Conservation (phyloP, 2,888 invertebrate species). For the Notodonta ziczac region DNA sequence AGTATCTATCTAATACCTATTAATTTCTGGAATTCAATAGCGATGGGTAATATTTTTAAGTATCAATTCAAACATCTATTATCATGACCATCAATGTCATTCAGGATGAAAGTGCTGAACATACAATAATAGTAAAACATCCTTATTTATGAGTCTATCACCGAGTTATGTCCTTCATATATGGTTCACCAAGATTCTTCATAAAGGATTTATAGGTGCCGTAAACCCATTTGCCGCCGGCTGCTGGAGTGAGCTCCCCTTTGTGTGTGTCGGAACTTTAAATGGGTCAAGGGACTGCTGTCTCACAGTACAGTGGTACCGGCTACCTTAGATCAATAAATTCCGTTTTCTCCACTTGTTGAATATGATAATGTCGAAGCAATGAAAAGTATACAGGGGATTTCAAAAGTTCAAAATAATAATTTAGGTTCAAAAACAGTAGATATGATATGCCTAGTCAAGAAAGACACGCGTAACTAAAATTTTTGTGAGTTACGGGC, state of each 20-base stretch:
- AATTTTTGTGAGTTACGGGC: no score
- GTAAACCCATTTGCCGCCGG: conserved; percentile 3
- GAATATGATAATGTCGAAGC: neutral
- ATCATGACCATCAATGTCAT: neutral
- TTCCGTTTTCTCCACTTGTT: conserved; percentile 12
- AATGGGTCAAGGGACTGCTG: conserved; percentile 59
- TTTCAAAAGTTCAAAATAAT: neutral
- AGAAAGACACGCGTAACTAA: no score
- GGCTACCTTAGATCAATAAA: conserved; percentile 44
- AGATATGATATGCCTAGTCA: no score
- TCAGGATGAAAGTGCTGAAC: neutral
- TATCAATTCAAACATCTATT: neutral
- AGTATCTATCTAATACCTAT: no score
- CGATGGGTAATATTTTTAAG: neutral
- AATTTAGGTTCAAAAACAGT: no score
- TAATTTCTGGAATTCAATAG: neutral
- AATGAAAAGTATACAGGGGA: no score
- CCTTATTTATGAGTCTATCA: conserved; percentile 5
- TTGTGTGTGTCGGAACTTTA: conserved; percentile 62
- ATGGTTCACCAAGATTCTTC: neutral
- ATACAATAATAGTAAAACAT: neutral
- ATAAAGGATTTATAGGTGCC: conserved; percentile 4
- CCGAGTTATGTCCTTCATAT: neutral
- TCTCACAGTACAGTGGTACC: conserved; percentile 26
- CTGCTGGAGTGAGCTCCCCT: conserved; percentile 24